Base-by-base conservation (phyloP, 2,888 invertebrate genomes). In the Cristatella mucedo region DNA sequence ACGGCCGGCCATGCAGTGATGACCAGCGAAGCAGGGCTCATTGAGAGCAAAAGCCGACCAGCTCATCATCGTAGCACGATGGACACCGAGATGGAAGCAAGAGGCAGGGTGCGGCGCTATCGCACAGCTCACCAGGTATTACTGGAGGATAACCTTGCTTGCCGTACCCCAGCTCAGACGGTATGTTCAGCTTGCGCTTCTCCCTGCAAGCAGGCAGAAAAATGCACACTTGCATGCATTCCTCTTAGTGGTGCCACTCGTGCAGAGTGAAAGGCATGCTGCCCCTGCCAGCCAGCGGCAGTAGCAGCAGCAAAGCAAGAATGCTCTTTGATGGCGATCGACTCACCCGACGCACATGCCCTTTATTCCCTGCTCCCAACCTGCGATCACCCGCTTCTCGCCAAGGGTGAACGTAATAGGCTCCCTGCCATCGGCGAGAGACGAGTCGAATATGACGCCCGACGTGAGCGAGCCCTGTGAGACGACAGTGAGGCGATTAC, bases 341-440 rank as follows among this genome's bases (percentile, higher is more conserved):
- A 30, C 30, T 30, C 5, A 30, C 30, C 18, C 30, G 3, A 30
- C 30, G 18, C 30, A 30, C 30, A 30, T 30, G 30, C 30, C 30
- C 4, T 16, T 15, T 18, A 30, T 15, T 15, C 30, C 30, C 30
- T 30, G 30, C 30, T 30, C 30, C 30, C 30, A 30, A 18, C 30
- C 30, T 5, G 30, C 16, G 30, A 30, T 30, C 5, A 30, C 30
- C 4, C 18, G 30, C 4, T 18, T 15, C 18, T 30, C 18, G 30
- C 30, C 30, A 15, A 30, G 30, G 16, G 18, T 18, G 5, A 30
- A 30, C 5, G 15, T 18, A 5, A 30, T 30, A 16, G 30, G 30
- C 30, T 30, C 30, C 16, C 5, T 5, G 30, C 30, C n/a, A n/a
- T n/a, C 16, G 30, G 16, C 18, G 30, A 16, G 18, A 18, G 30